These are phyloP conservation scores for Ammodytes dubius DNA, from an alignment of 2,113 vertebrate genomes.

Conservation along the genomic window DNA sequence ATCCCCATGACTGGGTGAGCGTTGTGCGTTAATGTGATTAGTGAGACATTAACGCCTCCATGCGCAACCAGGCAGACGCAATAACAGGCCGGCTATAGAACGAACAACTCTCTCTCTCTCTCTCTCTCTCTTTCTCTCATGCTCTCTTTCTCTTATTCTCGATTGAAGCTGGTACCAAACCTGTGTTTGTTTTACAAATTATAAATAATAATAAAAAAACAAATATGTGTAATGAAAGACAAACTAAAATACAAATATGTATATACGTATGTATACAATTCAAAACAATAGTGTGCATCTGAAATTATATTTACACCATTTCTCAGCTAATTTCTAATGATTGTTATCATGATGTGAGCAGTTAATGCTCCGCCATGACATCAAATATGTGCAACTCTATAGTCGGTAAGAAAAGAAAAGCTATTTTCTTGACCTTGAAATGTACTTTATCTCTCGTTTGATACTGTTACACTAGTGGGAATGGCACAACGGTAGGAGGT, in stretches of 20 bases:
- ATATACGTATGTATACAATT: background rate
- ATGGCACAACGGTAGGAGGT: slow-evolving; percentile 1
- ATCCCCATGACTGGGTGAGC: slow-evolving; percentile 76
- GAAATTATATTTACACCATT: background rate
- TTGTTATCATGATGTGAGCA: background rate
- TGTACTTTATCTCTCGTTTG: background rate
- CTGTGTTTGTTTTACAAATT: slow-evolving; percentile 24
- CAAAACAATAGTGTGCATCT: background rate
- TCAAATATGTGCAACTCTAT: background rate
- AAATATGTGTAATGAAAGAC: background rate
- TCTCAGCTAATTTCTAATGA: background rate
- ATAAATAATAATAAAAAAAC: background rate
- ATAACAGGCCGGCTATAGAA: slow-evolving; percentile 60
- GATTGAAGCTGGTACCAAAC: slow-evolving; percentile 17
- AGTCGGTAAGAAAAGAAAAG: background rate
- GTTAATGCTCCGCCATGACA: too few species aligned
- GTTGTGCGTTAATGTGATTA: slow-evolving; percentile 82
- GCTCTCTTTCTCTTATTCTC: slow-evolving; percentile 45
- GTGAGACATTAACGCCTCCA: slow-evolving; percentile 79
- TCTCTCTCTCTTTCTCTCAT: slow-evolving; percentile 39
- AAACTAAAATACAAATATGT: slow-evolving; percentile 21
- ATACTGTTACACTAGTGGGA: background rate
- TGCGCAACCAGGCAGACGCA: slow-evolving; percentile 72
- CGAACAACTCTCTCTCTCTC: slow-evolving; percentile 55
- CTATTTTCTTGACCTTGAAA: background rate